Evolutionary conservation across 1,140 invertebrate genomes (phyloP).

Genomic region (Drosophila erecta): DNA sequence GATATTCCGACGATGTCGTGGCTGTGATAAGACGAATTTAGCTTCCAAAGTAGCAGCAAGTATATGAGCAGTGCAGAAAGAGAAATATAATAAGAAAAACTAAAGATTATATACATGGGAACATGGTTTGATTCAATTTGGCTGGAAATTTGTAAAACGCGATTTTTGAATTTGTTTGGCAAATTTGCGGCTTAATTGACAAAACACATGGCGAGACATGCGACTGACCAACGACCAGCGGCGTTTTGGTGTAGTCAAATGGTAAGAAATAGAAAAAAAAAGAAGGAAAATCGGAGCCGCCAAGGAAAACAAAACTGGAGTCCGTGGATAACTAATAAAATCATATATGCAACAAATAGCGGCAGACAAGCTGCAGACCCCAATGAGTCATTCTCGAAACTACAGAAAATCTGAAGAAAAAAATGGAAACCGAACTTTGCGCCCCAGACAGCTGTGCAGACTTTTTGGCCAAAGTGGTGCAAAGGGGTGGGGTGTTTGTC

Average conservation of each 20-base stretch:
- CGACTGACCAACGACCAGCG: conserved; percentile 66
- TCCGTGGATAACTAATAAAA: conserved; percentile 74
- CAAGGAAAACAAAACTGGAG: conserved; percentile 45
- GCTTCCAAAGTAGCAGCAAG: conserved; percentile 21
- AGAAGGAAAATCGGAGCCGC: conserved; percentile 5
- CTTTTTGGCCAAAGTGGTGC: conserved; percentile 22
- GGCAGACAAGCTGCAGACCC: conserved; percentile 71
- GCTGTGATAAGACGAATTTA: conserved; percentile 54
- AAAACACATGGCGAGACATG: conserved; percentile 68
- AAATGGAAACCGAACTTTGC: conserved; percentile 48
- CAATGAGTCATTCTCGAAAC: conserved; percentile 68
- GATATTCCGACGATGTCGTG: conserved; percentile 74
- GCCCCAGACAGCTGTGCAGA: conserved; percentile 77
- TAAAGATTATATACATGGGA: conserved; percentile 11
- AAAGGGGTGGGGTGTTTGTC: conserved; percentile 45
- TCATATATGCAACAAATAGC: conserved; percentile 81
- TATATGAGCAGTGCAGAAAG: not conserved
- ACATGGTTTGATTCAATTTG: conserved; percentile 58
- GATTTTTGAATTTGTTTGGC: conserved; percentile 79
- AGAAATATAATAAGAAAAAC: conserved; percentile 11
- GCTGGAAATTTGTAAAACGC: conserved; percentile 68
- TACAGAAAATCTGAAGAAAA: conserved; percentile 11
- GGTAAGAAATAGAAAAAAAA: conserved; percentile 9
- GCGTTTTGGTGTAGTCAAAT: conserved; percentile 56
- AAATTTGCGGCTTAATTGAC: conserved; percentile 82